phyloP scores from a whole-genome alignment of 2,888 invertebrate genomes.

The Gastrophysa polygoni region DNA sequence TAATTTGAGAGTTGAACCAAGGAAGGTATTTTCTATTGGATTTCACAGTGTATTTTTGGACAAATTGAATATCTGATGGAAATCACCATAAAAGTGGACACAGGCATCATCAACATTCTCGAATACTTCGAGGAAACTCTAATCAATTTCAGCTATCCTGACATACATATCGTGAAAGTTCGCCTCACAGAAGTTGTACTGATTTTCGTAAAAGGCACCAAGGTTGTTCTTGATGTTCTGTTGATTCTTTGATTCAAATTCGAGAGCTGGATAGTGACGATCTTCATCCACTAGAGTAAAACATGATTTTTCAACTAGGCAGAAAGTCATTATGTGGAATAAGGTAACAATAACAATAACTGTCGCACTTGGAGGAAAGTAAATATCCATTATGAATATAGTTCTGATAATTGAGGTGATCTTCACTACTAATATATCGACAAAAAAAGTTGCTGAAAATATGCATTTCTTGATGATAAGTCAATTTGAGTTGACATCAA shows the following conservation, averaged over 20 bases:
- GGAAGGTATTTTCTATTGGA: not conserved
- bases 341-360: not conserved
- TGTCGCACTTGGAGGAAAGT: not conserved
- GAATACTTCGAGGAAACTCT: too few relatives aligned
- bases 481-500: not conserved
- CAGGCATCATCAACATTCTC: not conserved
- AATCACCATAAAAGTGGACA: constrained; percentile 10
- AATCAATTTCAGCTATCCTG: too few relatives aligned
- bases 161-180: too few relatives aligned
- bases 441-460: not conserved
- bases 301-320: not conserved
- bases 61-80: constrained; percentile 3
- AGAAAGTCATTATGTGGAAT: not conserved
- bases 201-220: constrained; percentile 1
- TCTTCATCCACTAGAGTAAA: constrained; percentile 1
- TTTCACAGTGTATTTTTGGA: too few relatives aligned
- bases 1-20: not conserved
- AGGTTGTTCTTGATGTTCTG: not conserved
- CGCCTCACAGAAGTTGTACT: not conserved
- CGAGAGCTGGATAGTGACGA: constrained; percentile 6
- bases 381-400: not conserved
- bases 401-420: not conserved
- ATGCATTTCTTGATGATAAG: not conserved
- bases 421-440: not conserved
- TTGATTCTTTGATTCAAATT: not conserved